Evolutionary conservation across 2,113 vertebrate genomes (phyloP).

Genomic region (Heterocephalus glaber): DNA sequence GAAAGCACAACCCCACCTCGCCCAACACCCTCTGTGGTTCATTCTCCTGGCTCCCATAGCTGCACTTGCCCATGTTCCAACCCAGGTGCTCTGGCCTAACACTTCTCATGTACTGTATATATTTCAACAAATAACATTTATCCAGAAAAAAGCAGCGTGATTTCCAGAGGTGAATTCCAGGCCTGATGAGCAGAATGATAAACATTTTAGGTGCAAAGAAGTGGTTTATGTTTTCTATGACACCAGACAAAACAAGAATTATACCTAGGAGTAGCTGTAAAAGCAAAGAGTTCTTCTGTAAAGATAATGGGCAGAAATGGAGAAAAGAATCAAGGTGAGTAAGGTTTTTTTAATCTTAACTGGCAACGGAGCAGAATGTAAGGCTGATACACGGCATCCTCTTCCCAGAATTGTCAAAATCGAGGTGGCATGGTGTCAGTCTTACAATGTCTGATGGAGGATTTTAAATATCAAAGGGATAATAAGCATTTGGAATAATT

Average conservation of each 20-base stretch:
- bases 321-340: background rate
- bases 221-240: slow-evolving; percentile 8
- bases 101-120: background rate
- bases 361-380: background rate
- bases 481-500: background rate
- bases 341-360: background rate
- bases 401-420: background rate
- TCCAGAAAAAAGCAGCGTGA: background rate
- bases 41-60: background rate
- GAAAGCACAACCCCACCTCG: background rate
- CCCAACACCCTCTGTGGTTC: background rate
- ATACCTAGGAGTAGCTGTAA: background rate
- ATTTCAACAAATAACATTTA: background rate
- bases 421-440: background rate
- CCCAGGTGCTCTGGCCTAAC: background rate
- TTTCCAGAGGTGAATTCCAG: background rate
- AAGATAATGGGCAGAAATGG: background rate
- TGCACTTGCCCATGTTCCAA: background rate
- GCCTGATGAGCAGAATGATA: background rate
- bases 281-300: background rate
- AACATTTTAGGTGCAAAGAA: background rate
- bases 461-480: slow-evolving; percentile 39
- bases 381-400: background rate
- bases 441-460: background rate
- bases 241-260: slow-evolving; percentile 32